Percentiles rank a stretch among this genome's conserved stretches.
phyloP scores from a whole-genome alignment of 2,797 vertebrate species.

The Calcarius lapponicus region DNA sequence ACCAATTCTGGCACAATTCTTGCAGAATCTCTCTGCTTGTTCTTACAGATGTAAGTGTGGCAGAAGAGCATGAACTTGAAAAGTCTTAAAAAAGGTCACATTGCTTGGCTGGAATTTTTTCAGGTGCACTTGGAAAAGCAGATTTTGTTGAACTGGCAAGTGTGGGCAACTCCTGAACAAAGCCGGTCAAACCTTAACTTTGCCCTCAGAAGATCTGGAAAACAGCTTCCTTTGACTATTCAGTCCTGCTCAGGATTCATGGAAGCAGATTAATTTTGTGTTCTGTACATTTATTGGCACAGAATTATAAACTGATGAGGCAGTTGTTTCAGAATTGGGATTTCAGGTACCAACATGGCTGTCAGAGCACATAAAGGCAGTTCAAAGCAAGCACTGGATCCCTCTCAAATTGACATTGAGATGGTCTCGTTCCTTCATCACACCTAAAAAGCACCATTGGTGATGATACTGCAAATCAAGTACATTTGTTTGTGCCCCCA shows the following conservation, averaged over 20 bases:
- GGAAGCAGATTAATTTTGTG: neutral
- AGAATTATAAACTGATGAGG: neutral
- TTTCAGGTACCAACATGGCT: neutral
- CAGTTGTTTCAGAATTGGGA: neutral
- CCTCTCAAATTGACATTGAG: neutral
- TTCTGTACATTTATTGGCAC: neutral
- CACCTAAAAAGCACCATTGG: neutral
- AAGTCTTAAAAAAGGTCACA: neutral
- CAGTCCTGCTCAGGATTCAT: neutral
- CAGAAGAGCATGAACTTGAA: neutral
- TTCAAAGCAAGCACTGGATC: neutral
- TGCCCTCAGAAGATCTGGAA: neutral
- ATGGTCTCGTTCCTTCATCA: neutral
- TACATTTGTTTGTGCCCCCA: neutral
- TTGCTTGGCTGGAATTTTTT: neutral
- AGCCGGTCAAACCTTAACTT: neutral
- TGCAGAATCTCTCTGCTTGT: neutral
- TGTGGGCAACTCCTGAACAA: neutral
- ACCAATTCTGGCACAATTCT: neutral
- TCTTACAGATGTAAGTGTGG: neutral
- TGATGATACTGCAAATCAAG: neutral
- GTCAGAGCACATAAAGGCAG: neutral
- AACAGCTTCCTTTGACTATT: neutral
- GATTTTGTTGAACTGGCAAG: neutral
- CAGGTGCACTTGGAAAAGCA: neutral